These are phyloP conservation scores for Torymus auratus DNA, from an alignment of 2,888 invertebrate species.

Conservation along the genomic window DNA sequence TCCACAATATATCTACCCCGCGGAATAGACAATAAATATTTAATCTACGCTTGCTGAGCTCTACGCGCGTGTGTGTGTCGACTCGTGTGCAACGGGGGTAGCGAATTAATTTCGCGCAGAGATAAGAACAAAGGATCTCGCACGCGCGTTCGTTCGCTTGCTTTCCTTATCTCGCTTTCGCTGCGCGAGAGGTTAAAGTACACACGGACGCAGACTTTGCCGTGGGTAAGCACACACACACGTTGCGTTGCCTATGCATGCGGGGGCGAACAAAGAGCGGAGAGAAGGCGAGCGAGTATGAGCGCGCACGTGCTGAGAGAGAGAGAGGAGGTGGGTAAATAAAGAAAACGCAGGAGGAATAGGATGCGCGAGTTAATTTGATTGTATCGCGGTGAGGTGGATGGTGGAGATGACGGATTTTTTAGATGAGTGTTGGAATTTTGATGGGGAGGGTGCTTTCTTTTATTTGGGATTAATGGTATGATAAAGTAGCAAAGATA, in stretches of 20 bases:
- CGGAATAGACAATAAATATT: constrained; percentile 35
- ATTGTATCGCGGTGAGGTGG: no score
- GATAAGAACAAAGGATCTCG: constrained; percentile 42
- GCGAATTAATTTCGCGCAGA: constrained; percentile 39
- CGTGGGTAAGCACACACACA: constrained; percentile 6
- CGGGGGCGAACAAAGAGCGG: constrained; percentile 43
- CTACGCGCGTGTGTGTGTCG: no score
- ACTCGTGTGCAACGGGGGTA: no score
- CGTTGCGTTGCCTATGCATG: neutral
- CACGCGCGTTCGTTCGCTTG: neutral
- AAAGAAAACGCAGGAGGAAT: constrained; percentile 12
- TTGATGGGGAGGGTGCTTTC: no score
- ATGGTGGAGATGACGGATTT: no score
- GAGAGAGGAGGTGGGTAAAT: constrained; percentile 8
- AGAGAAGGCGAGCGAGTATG: neutral
- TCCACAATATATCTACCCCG: neutral
- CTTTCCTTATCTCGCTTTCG: no score
- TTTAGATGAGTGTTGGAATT: no score
- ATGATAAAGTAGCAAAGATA: no score
- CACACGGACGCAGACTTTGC: constrained; percentile 27
- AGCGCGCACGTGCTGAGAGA: neutral
- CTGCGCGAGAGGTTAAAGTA: constrained; percentile 31
- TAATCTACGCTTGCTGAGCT: constrained; percentile 24
- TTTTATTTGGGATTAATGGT: no score
- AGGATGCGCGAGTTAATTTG: no score